Evolutionary conservation across 1,140 invertebrate species (phyloP), one percentile per base, ranked within the genome.

Genomic region (Macrobrachium rosenbergii): DNA sequence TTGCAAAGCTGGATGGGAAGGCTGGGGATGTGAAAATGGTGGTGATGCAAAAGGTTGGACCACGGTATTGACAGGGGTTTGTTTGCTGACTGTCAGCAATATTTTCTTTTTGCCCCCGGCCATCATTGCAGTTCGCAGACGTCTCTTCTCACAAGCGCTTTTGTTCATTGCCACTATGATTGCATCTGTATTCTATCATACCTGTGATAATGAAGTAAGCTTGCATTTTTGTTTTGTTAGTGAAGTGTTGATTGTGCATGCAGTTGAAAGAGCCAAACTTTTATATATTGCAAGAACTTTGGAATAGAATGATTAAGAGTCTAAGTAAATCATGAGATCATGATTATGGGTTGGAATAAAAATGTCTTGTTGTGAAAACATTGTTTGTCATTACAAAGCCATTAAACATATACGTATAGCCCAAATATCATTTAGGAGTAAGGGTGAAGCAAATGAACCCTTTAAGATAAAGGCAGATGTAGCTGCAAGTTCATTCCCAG

Each of bases 1-100:
- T 37, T 88, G 86, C 43, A 76, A 45, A 76, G 83, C 64, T 17
- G 88, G 88, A 17, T 89, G 83, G 83, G 67, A 62, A 58, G 88
- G 88, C 5, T 97, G 96, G 94, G 96, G 96, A 82, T 98, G 97
- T 91, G 95, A 94, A 0, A 97, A 98, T 91, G 95, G 94, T 85
- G 93, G 94, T 0, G 93, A 95, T 90, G 96, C 96, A 58, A 94
- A 95, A 52, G 93, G 94, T 62, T 93, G 93, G 63, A 91, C 92
- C 3, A 93, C 94, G 86, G 94, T 97, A 81, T 91, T 97, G 0
- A 81, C 94, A 2, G 94, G 95, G 12, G 92, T 96, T 0, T 90
- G 98, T 0, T 92, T 98, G 5, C 92, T 98, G 0, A 97, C 97
- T 0, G 91, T 97, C 2, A 98, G 97, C 92, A 98, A 98, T 91